phyloP scores from a whole-genome alignment of 2,113 vertebrate species.

The Thalassoma bifasciatum region DNA sequence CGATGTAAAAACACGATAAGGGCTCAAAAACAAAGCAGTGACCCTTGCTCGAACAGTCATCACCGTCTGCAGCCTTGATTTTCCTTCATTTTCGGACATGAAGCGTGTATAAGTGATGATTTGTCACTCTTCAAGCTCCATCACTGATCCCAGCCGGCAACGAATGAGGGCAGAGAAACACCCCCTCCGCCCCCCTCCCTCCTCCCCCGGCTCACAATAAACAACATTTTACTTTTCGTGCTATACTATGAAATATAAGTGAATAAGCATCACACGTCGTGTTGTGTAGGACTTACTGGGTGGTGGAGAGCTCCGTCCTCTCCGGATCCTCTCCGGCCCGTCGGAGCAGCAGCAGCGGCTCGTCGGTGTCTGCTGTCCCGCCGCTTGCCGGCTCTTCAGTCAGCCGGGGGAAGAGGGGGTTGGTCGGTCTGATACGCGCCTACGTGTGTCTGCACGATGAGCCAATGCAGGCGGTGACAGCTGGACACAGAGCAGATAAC shows the following conservation, averaged over 20 bases:
- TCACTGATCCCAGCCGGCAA: constrained; percentile 52
- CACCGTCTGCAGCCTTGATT: accelerated
- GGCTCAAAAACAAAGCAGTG: neutral
- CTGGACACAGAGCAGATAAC: constrained; percentile 63
- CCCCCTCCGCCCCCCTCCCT: neutral
- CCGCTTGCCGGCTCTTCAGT: constrained; percentile 63
- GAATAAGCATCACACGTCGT: accelerated
- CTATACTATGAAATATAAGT: neutral
- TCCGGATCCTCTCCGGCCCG: constrained; percentile 30
- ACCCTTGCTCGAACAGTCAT: neutral
- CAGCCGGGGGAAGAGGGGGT: constrained; percentile 59
- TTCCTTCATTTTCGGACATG: neutral
- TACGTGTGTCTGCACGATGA: constrained; percentile 71
- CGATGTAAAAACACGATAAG: neutral
- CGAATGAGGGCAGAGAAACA: constrained; percentile 44
- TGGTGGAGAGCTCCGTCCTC: constrained; percentile 12
- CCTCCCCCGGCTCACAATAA: constrained; percentile 26
- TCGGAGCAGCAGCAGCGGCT: constrained; percentile 45
- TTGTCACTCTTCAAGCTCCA: constrained; percentile 3
- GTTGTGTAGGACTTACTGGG: constrained; percentile 40
- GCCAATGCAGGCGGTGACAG: constrained; percentile 78
- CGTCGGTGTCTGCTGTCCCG: constrained; percentile 48
- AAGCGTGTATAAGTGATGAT: neutral
- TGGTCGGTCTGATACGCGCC: constrained; percentile 62
- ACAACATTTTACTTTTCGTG: constrained; percentile 5